Base-by-base conservation (phyloP, 2,113 vertebrate genomes). In the Lasiurus borealis region DNA sequence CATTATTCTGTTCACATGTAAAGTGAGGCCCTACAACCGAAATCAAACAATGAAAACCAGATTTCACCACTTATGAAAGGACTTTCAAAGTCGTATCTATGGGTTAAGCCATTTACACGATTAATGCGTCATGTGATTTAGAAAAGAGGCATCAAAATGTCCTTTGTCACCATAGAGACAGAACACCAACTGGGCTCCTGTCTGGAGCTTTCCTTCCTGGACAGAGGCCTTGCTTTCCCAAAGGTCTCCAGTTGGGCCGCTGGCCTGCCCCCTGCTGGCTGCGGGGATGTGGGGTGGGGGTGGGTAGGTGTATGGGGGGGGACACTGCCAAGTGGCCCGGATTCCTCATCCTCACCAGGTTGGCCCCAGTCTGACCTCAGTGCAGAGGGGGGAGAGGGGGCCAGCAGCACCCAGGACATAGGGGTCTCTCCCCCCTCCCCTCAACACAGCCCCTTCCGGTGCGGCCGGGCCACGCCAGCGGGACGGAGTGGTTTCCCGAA, bases 401-500 rank as follows among this genome's bases (percentile, higher is more conserved):
- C 29, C 29, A 31, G 11, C 64, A 64, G 59, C 64, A 31, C 64
- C 29, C 29, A 15, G 64, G 29, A 66, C 29, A 3, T 36, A 1
- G 25, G 25, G 25, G 44, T 9, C 13, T 13, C 27, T 75, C 40
- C 40, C 27, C 25, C 21, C 9, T 21, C 16, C 46, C 27, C 44
- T 19, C 54, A 9, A 19, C 54, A 57, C 21, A 57, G 54, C 21
- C 21, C 1, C 57, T 9, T 25, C 7, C 12, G 13, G 90, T 9
- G 31, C 77, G 50, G 40, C 29, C 12, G 88, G 68, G 11, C 36
- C 11, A 16, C 23, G 16, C 0, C 23, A 31, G 72, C 31, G 12
- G 52, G 44, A 31, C 18, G 0, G 15, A 6, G 18, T 0, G 14
- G 25, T n/a, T 36, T n/a, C 66, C 54, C 73, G 52, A 0, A 2